phyloP scores from a whole-genome alignment of 1,140 invertebrate genomes.

The Pseudobourletiella spinata region DNA sequence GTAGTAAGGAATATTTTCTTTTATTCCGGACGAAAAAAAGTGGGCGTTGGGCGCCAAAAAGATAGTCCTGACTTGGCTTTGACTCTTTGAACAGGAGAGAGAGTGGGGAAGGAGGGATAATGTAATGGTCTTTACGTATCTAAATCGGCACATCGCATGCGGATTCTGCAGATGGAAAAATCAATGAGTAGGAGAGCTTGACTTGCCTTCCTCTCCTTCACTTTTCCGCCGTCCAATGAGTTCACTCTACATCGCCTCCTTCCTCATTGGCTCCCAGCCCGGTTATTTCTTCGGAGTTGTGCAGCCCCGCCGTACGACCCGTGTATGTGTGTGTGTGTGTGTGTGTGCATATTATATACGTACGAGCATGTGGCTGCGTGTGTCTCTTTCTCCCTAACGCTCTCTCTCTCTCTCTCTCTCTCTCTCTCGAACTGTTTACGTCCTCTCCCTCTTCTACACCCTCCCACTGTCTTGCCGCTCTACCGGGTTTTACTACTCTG shows the following conservation, averaged over 20 bases:
- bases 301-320: conserved; percentile 9
- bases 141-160: conserved; percentile 35
- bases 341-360: too few relatives aligned
- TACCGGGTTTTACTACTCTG: too few relatives aligned
- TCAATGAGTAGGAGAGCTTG: conserved; percentile 24
- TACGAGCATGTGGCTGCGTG: too few relatives aligned
- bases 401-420: background rate
- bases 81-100: background rate
- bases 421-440: too few relatives aligned
- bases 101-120: background rate
- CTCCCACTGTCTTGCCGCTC: too few relatives aligned
- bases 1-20: too few relatives aligned
- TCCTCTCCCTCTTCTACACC: too few relatives aligned
- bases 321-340: too few relatives aligned
- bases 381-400: conserved; percentile 1
- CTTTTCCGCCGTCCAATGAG: conserved; percentile 19
- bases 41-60: conserved; percentile 14
- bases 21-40: conserved; percentile 1
- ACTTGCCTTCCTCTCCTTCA: conserved; percentile 19
- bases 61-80: background rate
- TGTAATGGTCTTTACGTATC: conserved; percentile 21
- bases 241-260: conserved; percentile 8
- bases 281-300: conserved; percentile 8
- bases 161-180: conserved; percentile 30
- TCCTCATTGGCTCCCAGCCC: conserved; percentile 16